phyloP scores from a whole-genome alignment of 2,888 invertebrate genomes.

The Odontomyia ornata region DNA sequence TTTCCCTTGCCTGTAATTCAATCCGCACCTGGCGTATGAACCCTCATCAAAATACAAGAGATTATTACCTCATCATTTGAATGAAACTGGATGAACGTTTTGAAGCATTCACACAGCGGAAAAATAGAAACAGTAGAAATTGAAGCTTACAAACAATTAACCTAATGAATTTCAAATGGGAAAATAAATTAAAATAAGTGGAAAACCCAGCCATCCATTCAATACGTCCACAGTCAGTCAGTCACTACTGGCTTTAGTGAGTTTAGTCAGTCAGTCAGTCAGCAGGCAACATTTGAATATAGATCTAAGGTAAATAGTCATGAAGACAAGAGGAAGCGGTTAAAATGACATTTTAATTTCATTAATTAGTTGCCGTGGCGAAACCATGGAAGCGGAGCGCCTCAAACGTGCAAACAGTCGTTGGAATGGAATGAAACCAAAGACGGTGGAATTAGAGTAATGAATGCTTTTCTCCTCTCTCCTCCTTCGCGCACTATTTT shows the following conservation, averaged over 20 bases:
- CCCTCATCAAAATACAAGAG: not conserved
- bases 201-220: not conserved
- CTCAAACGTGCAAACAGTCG: no score
- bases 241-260: no score
- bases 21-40: no score
- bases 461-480: not conserved
- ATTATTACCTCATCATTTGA: not conserved
- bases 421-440: not conserved
- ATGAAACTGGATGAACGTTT: no score
- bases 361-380: constrained; percentile 5
- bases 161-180: constrained; percentile 17
- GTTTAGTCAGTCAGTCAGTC: no score
- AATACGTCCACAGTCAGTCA: not conserved
- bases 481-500: no score
- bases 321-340: not conserved
- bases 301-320: no score
- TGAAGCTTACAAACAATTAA: not conserved
- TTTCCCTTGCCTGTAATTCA: no score
- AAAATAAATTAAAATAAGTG: not conserved
- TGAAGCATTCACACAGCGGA: no score
- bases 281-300: no score
- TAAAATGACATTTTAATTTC: constrained; percentile 25
- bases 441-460: not conserved
- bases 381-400: not conserved
- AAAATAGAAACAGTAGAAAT: not conserved